phyloP scores from a whole-genome alignment of 1,140 invertebrate species.

The Zophobas morio region DNA sequence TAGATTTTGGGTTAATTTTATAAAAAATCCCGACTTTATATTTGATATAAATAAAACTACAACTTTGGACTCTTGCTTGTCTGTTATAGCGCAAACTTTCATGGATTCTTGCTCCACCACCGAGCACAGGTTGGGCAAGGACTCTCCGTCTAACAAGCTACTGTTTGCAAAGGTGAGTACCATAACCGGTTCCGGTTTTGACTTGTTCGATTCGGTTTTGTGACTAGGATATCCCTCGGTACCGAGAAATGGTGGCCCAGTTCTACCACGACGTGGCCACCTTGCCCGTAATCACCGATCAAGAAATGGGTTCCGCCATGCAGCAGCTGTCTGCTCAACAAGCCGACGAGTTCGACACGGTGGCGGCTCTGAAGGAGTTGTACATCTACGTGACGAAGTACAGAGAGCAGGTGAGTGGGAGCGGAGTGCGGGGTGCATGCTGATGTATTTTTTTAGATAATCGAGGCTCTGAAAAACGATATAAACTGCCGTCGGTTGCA shows the following conservation, averaged over 20 bases:
- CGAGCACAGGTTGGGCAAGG: conserved; percentile 91
- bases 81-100: conserved; percentile 96
- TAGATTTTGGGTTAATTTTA: conserved; percentile 97
- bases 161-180: conserved; percentile 86
- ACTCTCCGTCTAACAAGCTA: conserved; percentile 95
- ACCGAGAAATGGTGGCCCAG: conserved; percentile 87
- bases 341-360: conserved; percentile 89
- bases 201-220: conserved; percentile 41
- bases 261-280: conserved; percentile 90
- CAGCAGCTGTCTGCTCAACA: conserved; percentile 91
- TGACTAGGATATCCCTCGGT: conserved; percentile 85
- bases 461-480: conserved; percentile 87
- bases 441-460: conserved; percentile 72
- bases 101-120: conserved; percentile 95
- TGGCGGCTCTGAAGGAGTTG: conserved; percentile 92
- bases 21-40: conserved; percentile 97
- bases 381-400: conserved; percentile 96
- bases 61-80: conserved; percentile 92
- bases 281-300: conserved; percentile 90
- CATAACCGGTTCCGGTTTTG: conserved; percentile 1
- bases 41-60: conserved; percentile 96
- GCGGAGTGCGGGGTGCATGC: conserved; percentile 56
- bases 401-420: conserved; percentile 86
- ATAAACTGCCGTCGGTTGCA: conserved; percentile 88
- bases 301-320: conserved; percentile 93